Percentiles rank a stretch among this genome's conserved stretches.
phyloP scores from a whole-genome alignment of 2,888 invertebrate species.

The Lithosia quadra region DNA sequence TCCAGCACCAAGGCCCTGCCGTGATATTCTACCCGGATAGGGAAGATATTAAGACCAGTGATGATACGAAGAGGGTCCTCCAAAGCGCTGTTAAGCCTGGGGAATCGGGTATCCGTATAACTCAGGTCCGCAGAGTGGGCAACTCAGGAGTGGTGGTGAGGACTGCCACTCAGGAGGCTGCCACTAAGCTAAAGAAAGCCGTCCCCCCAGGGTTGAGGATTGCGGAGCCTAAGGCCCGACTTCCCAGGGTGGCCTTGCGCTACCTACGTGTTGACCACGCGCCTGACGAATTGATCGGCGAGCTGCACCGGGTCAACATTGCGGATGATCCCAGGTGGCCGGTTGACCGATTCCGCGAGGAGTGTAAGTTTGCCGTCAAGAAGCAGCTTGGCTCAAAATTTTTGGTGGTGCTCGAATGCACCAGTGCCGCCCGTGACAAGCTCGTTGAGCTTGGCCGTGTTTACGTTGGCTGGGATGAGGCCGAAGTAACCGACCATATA shows the following conservation, averaged over 20 bases:
- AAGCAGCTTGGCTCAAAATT: not conserved
- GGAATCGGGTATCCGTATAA: constrained; percentile 8
- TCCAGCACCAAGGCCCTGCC: constrained; percentile 13
- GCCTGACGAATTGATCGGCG: not conserved
- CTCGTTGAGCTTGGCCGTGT: constrained; percentile 18
- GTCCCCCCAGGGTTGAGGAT: constrained; percentile 17
- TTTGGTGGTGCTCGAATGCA: not conserved
- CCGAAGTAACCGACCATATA: not conserved
- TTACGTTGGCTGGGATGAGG: constrained; percentile 38
- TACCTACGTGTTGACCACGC: not conserved
- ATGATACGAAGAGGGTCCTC: constrained; percentile 24
- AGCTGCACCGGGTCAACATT: constrained; percentile 18
- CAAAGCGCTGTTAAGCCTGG: constrained; percentile 18
- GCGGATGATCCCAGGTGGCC: constrained; percentile 14
- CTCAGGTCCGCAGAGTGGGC: constrained; percentile 7
- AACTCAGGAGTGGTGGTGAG: constrained; percentile 23
- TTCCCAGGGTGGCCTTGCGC: constrained; percentile 18
- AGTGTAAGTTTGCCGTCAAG: not conserved
- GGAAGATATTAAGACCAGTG: constrained; percentile 9
- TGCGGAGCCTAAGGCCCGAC: constrained; percentile 10
- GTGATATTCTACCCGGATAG: constrained; percentile 26
- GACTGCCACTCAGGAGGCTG: constrained; percentile 16
- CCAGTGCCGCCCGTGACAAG: constrained; percentile 7
- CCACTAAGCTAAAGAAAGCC: constrained; percentile 13
- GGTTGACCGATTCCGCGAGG: not conserved